Base-by-base conservation (phyloP, 64 coral and sea anemone species). In the Montipora capricornis region DNA sequence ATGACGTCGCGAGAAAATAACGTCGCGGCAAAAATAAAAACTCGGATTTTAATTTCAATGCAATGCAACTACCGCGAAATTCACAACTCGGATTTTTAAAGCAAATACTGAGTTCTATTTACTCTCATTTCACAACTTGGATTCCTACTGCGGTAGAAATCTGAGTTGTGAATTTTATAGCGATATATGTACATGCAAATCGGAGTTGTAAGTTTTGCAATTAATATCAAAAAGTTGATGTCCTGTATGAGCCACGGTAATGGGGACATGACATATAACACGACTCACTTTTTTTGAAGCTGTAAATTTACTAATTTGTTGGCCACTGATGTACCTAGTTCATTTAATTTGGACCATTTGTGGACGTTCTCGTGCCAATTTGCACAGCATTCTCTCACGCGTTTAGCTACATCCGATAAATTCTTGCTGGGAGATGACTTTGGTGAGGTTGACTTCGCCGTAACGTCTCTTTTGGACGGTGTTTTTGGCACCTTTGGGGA, bases 231-330 rank as follows among this genome's bases (percentile, higher is more conserved):
- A 2, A 37, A 37, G 37, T 37, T 37, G 37, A 2, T 37, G 37
- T 37, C 37, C 37, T 37, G 37, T 37, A 37, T 37, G 37, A 37
- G 37, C 37, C 37, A 37, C 37, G 37, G 37, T 37, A 76, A 73
- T 73, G 69, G 24, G 10, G 24, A 24, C 37, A 37, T 37, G 4
- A 74, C 1, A 74, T 26, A 1, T 26, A 7, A 74, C 7, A 48
- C 10, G 12, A 92, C 98, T 80, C 82, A 99, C 98, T 96, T 75
- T 80, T 93, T 94, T 92, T 96, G 95, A 8, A 96, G 89, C 24
- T 96, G 89, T 46, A 92, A 78, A 87, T 99, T 96, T 73, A 94
- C 87, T 47, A 99, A 77, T 49, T 99, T 99, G 49, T 92, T 99
- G 15, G 98, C 98, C 67, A 96, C 84, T 13, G 77, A 89, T 11